Evolutionary conservation across 2,113 vertebrate genomes (phyloP).

Genomic region (Charadrius vociferus): DNA sequence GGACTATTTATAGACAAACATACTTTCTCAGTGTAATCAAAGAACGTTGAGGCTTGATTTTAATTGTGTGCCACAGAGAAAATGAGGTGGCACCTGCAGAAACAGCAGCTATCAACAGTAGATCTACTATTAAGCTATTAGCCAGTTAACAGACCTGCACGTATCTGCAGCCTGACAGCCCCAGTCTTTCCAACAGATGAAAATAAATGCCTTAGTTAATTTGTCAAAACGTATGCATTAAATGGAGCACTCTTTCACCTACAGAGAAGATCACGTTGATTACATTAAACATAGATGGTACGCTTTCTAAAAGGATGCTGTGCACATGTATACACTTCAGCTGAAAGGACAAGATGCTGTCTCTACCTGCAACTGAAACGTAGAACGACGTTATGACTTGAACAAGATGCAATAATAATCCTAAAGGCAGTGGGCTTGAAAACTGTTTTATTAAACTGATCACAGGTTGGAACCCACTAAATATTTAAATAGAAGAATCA

Average conservation of each 20-base stretch:
- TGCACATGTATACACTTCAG: neutral
- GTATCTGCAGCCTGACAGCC: neutral
- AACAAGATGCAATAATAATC: neutral
- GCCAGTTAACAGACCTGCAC: neutral
- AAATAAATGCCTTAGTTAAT: neutral
- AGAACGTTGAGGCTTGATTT: neutral
- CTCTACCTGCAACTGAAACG: neutral
- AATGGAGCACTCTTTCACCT: neutral
- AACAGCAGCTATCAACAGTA: neutral
- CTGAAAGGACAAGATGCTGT: neutral
- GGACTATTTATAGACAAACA: neutral
- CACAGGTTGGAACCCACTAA: neutral
- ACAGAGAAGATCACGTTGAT: neutral
- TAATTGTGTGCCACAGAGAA: neutral
- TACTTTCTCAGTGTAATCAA: neutral
- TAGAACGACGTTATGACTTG: neutral
- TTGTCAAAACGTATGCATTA: neutral
- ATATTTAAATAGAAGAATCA: neutral
- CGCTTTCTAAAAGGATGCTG: neutral
- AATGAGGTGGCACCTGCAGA: neutral
- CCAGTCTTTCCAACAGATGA: neutral
- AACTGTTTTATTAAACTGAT: neutral
- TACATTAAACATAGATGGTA: neutral
- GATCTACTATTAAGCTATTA: neutral
- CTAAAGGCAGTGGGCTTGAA: neutral